Conservation (phyloP, 2,113 vertebrate genomes). For the Morphnarchus princeps region DNA sequence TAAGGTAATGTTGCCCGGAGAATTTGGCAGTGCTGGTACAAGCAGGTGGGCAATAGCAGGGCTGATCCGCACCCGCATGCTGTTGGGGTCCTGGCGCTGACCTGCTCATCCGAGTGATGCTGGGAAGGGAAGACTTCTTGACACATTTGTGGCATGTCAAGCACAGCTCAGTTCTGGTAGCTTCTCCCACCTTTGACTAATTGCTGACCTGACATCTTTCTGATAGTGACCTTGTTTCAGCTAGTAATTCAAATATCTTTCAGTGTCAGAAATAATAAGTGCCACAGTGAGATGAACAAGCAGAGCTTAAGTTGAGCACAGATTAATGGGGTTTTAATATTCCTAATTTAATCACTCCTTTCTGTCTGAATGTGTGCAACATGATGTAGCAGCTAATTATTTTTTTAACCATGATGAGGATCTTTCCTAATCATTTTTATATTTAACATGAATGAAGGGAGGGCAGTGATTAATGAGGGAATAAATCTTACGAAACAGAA, state of each 20-base stretch:
- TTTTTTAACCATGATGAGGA: slow-evolving; percentile 88
- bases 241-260: slow-evolving; percentile 74
- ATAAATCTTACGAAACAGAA: slow-evolving; percentile 78
- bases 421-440: slow-evolving; percentile 84
- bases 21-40: neutral
- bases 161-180: slow-evolving; percentile 33
- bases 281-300: slow-evolving; percentile 73
- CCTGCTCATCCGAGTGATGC: neutral
- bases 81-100: accelerated
- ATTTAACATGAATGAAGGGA: slow-evolving; percentile 82
- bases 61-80: accelerated
- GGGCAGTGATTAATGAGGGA: slow-evolving; percentile 86
- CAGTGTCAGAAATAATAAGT: slow-evolving; percentile 77
- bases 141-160: slow-evolving; percentile 3
- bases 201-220: slow-evolving; percentile 73
- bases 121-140: neutral
- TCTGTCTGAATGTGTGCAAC: slow-evolving; percentile 81
- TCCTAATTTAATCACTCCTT: slow-evolving; percentile 90
- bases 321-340: slow-evolving; percentile 93
- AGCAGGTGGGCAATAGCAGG: neutral
- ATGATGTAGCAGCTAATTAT: slow-evolving; percentile 90
- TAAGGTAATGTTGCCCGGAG: neutral
- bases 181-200: slow-evolving; percentile 72
- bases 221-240: slow-evolving; percentile 73
- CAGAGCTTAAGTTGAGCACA: slow-evolving; percentile 80